Conservation (phyloP, 2,113 vertebrate genomes). For the Pseudorasbora parva region DNA sequence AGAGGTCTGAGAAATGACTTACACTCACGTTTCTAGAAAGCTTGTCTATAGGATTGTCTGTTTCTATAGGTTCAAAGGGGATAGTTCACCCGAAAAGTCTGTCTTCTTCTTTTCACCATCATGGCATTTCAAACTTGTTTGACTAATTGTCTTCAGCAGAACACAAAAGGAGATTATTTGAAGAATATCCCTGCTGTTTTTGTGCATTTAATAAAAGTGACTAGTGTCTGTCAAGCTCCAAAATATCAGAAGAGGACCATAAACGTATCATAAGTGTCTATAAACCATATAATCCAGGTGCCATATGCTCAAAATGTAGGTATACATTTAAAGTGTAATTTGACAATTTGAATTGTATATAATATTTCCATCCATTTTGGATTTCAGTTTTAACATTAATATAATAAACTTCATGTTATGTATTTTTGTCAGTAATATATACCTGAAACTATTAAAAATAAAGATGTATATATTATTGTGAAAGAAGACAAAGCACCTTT, state of each 20-base stretch:
- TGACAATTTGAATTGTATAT: too few species aligned
- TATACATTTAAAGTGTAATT: too few species aligned
- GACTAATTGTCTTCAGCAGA: background rate
- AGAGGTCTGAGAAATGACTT: constrained; percentile 73
- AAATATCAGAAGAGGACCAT: background rate
- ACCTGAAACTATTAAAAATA: background rate
- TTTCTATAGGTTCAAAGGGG: background rate
- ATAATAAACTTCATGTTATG: background rate
- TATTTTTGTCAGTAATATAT: background rate
- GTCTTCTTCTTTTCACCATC: background rate
- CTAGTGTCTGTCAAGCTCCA: background rate
- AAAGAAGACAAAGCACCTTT: too few species aligned
- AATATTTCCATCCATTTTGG: background rate
- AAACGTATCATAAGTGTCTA: background rate
- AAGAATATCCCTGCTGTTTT: background rate
- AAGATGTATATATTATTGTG: too few species aligned
- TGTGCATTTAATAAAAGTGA: background rate
- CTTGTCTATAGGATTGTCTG: background rate
- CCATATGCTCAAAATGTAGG: too few species aligned
- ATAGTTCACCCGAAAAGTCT: background rate
- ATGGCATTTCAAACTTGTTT: background rate
- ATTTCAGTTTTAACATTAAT: background rate
- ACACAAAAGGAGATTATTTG: background rate
- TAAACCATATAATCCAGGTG: background rate
- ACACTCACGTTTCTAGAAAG: background rate